These are phyloP conservation scores for Sciaenops ocellatus DNA, from an alignment of 2,797 vertebrate genomes.

Conservation along the genomic window DNA sequence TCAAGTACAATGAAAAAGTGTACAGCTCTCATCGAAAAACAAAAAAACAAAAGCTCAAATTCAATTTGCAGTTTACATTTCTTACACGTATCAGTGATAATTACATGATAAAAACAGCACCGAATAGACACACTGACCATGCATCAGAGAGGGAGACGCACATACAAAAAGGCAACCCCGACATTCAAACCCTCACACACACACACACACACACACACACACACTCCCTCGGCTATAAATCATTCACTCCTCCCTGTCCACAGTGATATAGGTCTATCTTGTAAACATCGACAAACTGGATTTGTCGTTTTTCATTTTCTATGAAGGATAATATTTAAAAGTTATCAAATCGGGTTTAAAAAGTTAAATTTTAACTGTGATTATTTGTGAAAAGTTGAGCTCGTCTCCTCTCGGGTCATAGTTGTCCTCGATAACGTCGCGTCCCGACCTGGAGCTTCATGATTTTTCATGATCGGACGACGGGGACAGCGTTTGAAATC, in stretches of 20 bases:
- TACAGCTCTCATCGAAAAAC: conserved; percentile 58
- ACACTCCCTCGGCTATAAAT: conserved; percentile 41
- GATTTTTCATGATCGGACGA: no score
- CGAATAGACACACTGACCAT: conserved; percentile 82
- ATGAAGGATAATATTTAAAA: conserved; percentile 71
- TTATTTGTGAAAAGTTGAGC: conserved; percentile 42
- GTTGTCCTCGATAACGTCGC: neutral
- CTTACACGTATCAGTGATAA: conserved; percentile 80
- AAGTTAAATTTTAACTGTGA: conserved; percentile 52
- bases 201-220: conserved; percentile 9
- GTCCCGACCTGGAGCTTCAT: conserved; percentile 15
- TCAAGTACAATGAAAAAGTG: conserved; percentile 82
- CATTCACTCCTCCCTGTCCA: conserved; percentile 78
- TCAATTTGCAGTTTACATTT: conserved; percentile 81
- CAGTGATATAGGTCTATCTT: conserved; percentile 87
- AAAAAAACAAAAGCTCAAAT: conserved; percentile 59
- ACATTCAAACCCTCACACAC: neutral
- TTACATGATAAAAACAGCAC: conserved; percentile 86
- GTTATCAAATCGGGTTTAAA: conserved; percentile 68
- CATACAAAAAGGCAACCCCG: conserved; percentile 56
- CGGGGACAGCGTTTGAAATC: conserved; percentile 11
- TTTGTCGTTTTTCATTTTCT: conserved; percentile 74
- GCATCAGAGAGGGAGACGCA: conserved; percentile 80
- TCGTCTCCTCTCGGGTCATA: conserved; percentile 32
- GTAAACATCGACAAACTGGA: conserved; percentile 84